These are phyloP conservation scores for Erpetoichthys calabaricus DNA, from an alignment of 2,797 vertebrate species.

Conservation along the genomic window DNA sequence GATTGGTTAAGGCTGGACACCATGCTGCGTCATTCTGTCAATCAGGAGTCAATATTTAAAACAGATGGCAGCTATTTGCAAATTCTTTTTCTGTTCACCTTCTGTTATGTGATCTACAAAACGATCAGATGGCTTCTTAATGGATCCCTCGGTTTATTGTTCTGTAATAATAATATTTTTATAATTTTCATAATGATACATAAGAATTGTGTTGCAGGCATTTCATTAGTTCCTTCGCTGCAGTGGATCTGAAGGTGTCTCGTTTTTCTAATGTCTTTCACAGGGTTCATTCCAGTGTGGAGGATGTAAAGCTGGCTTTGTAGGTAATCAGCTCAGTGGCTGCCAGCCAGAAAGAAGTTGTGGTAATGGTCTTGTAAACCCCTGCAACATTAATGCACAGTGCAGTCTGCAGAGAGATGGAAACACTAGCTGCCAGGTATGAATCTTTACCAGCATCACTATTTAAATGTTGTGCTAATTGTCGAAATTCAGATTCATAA, in stretches of 20 bases:
- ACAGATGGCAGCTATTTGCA: too few species aligned
- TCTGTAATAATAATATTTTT: too few species aligned
- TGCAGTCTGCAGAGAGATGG: conserved; percentile 70
- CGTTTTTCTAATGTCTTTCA: conserved; percentile 4
- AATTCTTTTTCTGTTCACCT: too few species aligned
- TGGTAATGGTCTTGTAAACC: conserved; percentile 69
- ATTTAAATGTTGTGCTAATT: background rate
- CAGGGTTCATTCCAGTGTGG: conserved; percentile 89
- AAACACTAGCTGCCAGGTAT: conserved; percentile 71
- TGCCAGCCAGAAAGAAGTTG: conserved; percentile 77
- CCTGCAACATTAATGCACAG: conserved; percentile 72
- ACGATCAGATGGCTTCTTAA: too few species aligned
- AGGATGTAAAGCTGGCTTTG: conserved; percentile 73
- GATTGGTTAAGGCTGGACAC: too few species aligned
- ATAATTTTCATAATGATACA: too few species aligned
- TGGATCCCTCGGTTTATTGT: too few species aligned
- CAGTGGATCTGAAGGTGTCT: background rate
- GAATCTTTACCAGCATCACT: conserved; percentile 12
- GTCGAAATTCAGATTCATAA: background rate
- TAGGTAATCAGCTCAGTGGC: conserved; percentile 74
- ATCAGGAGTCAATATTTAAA: too few species aligned
- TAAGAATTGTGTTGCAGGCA: too few species aligned
- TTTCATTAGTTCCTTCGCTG: too few species aligned
- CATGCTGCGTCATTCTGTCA: too few species aligned
- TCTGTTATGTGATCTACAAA: too few species aligned